Evolutionary conservation across 2,113 vertebrate species (phyloP).

Genomic region (Brachionichthys hirsutus): DNA sequence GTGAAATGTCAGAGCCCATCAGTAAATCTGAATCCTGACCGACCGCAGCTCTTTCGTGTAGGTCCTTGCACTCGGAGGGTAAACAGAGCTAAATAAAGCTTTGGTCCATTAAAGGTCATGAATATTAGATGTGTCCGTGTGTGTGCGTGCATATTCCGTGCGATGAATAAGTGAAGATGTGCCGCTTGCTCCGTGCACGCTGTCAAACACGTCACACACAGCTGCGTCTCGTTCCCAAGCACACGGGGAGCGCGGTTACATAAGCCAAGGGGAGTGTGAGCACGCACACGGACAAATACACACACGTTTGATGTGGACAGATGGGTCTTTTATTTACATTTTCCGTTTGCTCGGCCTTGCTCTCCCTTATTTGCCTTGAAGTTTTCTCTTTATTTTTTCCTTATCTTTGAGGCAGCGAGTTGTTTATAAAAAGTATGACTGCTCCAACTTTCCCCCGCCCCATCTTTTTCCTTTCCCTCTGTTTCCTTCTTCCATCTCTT

Average conservation of each 20-base stretch:
- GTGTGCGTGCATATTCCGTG: conserved; percentile 26
- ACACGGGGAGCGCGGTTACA: conserved; percentile 39
- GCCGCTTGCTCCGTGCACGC: conserved; percentile 26
- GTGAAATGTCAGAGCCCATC: too few species aligned
- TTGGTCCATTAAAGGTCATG: conserved; percentile 54
- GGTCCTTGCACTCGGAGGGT: conserved; percentile 16
- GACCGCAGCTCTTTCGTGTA: conserved; percentile 22
- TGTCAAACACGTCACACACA: conserved; percentile 26
- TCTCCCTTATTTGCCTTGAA: not conserved
- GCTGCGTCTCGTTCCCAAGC: conserved; percentile 36
- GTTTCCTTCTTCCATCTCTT: not conserved
- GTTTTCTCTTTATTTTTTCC: not conserved
- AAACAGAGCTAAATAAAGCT: conserved; percentile 19
- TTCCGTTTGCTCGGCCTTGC: conserved; percentile 2
- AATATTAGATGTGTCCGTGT: conserved; percentile 47
- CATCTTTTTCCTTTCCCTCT: conserved; percentile 9
- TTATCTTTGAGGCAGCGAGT: not conserved
- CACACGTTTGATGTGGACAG: conserved; percentile 28
- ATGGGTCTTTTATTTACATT: conserved; percentile 32
- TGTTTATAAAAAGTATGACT: too few species aligned
- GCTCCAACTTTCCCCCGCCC: too few species aligned
- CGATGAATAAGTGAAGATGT: conserved; percentile 60
- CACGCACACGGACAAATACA: conserved; percentile 4
- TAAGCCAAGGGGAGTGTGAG: conserved; percentile 33
- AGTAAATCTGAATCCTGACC: not conserved